Percentiles rank a stretch among this genome's conserved stretches.
Evolutionary conservation across 2,113 vertebrate species (phyloP).

Genomic region (Camelus dromedarius): DNA sequence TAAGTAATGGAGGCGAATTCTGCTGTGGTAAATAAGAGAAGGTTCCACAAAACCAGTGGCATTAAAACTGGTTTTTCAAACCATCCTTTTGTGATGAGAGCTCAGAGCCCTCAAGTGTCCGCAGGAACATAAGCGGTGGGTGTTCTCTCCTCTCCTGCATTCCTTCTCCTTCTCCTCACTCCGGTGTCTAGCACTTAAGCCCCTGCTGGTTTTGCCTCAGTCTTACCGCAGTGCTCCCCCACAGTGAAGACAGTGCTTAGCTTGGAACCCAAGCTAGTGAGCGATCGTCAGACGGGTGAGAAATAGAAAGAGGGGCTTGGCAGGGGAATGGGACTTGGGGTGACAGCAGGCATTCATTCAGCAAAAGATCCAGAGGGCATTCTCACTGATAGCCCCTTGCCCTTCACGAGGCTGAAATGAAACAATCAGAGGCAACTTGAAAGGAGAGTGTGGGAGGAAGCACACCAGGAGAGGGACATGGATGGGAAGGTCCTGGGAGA

Average conservation of each 20-base stretch:
- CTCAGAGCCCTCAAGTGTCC: not conserved
- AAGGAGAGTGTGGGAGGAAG: not conserved
- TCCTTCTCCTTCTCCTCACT: not conserved
- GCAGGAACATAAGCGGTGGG: not conserved
- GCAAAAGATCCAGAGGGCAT: not conserved
- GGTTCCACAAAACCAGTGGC: not conserved
- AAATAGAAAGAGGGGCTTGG: not conserved
- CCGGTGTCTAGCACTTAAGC: not conserved
- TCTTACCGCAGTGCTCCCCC: not conserved
- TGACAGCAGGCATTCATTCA: not conserved
- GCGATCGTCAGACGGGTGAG: not conserved
- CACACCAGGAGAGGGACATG: rapidly evolving
- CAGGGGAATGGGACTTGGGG: too few species aligned
- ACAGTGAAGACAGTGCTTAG: not conserved
- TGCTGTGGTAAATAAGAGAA: not conserved
- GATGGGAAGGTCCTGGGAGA: not conserved
- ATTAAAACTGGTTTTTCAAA: not conserved
- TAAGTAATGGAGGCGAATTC: too few species aligned
- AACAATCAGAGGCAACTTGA: not conserved
- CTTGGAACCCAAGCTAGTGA: not conserved
- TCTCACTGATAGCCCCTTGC: not conserved
- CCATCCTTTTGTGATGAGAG: not conserved
- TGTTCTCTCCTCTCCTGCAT: not conserved
- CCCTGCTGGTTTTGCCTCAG: not conserved
- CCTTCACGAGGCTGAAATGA: not conserved